These are phyloP conservation scores for Furnarius figulus DNA, from an alignment of 2,113 vertebrate genomes.

Conservation along the genomic window DNA sequence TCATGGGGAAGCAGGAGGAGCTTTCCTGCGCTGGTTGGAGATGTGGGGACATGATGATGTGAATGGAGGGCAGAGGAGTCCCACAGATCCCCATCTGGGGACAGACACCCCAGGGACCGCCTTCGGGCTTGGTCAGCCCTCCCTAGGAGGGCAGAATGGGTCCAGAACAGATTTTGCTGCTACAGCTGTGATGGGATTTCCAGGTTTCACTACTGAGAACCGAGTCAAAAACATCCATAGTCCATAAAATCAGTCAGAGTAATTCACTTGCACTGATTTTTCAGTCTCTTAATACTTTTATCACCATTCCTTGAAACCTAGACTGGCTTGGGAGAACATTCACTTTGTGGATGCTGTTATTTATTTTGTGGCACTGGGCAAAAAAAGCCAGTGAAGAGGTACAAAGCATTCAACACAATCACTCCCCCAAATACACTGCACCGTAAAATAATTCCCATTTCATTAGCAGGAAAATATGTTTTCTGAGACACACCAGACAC, in stretches of 20 bases:
- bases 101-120: not conserved
- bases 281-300: not conserved
- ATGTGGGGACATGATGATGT: not conserved
- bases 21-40: not conserved
- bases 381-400: not conserved
- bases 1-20: not conserved
- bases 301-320: not conserved
- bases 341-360: not conserved
- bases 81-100: not conserved
- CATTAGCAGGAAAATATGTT: not conserved
- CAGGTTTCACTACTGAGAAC: not conserved
- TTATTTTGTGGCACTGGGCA: not conserved
- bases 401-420: not conserved
- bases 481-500: not conserved
- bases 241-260: not conserved
- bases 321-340: not conserved
- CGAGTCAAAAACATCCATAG: fast-evolving
- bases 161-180: not conserved
- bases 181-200: not conserved
- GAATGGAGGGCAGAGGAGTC: not conserved
- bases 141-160: not conserved
- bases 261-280: not conserved
- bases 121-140: not conserved
- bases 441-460: not conserved
- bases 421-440: not conserved